Evolutionary conservation across 2,888 invertebrate genomes (phyloP).

Genomic region (Meteorus cinctellus): DNA sequence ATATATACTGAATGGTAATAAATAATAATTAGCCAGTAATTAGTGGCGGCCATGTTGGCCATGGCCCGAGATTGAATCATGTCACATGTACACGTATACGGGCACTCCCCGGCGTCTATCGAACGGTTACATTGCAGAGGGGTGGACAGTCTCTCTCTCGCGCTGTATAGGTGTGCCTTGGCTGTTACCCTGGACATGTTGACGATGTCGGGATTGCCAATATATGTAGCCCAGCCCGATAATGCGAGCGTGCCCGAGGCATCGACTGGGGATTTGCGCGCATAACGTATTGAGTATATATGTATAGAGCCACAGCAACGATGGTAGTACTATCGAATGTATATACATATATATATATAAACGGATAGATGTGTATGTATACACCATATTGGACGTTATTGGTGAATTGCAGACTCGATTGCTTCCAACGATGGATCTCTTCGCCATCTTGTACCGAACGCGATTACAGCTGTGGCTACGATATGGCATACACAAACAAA

Average conservation of each 20-base stretch:
- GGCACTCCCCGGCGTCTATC: conserved; percentile 50
- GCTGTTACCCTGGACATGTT: conserved; percentile 61
- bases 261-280: conserved; percentile 27
- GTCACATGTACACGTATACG: conserved; percentile 57
- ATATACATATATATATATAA: not conserved
- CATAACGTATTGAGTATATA: not conserved
- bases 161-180: conserved; percentile 6
- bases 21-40: conserved; percentile 71
- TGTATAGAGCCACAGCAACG: not conserved
- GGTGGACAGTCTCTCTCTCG: conserved; percentile 38
- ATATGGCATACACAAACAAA: not conserved
- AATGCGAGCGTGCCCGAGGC: conserved; percentile 62
- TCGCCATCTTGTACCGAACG: conserved; percentile 34
- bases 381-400: not conserved
- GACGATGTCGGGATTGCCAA: conserved; percentile 68
- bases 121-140: conserved; percentile 37
- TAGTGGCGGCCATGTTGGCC: conserved; percentile 68
- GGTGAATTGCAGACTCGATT: conserved; percentile 14
- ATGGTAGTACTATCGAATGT: not conserved
- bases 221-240: conserved; percentile 62
- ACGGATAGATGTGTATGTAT: not conserved
- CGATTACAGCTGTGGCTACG: conserved; percentile 24
- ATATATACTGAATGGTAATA: conserved; percentile 58
- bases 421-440: conserved; percentile 9
- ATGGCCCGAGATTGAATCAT: conserved; percentile 63